A percentile compares a stretch with the other conserved stretches of the same genome.
Evolutionary conservation across 1,140 invertebrate species (phyloP).

Genomic region (Pemphigus obesinymphae): DNA sequence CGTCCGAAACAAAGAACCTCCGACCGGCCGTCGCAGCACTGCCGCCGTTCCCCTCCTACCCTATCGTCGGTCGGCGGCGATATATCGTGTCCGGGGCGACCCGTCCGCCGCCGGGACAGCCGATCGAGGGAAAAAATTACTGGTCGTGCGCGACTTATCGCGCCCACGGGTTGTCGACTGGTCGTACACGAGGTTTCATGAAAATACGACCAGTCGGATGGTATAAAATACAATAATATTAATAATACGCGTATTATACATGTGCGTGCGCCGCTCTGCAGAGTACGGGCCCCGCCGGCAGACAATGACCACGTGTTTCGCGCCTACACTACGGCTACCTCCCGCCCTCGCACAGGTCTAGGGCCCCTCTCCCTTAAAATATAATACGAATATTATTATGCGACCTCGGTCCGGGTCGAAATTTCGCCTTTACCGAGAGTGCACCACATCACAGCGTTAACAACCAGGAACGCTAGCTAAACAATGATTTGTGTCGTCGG

Average conservation of each 20-base stretch:
- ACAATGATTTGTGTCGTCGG: no score
- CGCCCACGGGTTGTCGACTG: constrained; percentile 1
- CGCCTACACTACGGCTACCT: neutral
- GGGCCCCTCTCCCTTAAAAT: no score
- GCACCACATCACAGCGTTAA: no score
- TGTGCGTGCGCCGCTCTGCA: neutral
- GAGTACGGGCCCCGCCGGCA: neutral
- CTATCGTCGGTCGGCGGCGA: neutral
- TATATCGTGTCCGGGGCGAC: neutral
- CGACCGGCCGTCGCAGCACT: neutral
- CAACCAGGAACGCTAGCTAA: no score
- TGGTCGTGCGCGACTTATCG: neutral
- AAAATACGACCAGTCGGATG: neutral
- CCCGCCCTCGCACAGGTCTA: no score
- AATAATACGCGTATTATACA: neutral
- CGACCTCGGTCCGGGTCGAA: no score
- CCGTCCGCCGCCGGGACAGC: no score
- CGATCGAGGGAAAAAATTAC: neutral
- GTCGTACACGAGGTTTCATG: neutral
- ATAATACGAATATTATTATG: no score
- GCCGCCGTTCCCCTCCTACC: neutral
- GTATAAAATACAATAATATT: neutral
- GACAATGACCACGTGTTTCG: constrained; percentile 16
- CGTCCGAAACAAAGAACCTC: constrained; percentile 39
- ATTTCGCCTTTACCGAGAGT: no score